Conservation (phyloP, 23 tunicate genomes). For the Phallusia fumigata region DNA sequence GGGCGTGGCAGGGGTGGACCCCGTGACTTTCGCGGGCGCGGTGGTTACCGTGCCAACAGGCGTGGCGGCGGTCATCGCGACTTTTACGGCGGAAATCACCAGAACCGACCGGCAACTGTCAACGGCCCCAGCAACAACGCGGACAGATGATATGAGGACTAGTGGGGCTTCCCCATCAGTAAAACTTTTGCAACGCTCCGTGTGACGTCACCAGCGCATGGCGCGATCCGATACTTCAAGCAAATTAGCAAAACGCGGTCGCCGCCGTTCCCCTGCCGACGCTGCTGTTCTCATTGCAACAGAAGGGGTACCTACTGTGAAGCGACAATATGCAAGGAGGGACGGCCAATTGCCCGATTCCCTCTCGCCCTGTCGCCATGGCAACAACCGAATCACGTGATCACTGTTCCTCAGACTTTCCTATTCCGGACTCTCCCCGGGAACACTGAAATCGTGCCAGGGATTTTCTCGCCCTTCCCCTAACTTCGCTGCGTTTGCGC, state of each 20-base stretch:
- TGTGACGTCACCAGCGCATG: neutral
- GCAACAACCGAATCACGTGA: conserved; percentile 12
- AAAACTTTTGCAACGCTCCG: neutral
- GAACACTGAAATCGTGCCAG: no score
- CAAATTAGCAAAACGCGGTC: neutral
- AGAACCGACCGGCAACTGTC: neutral
- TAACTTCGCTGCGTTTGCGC: no score
- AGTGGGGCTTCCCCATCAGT: neutral
- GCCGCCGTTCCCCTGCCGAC: neutral
- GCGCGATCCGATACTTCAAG: no score
- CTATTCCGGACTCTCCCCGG: no score
- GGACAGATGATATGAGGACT: neutral
- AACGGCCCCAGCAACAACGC: conserved; percentile 5
- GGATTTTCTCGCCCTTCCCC: no score
- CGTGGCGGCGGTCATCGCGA: neutral
- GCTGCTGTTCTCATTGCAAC: neutral
- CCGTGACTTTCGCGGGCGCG: neutral
- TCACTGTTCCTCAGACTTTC: neutral
- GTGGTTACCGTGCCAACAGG: conserved; percentile 15
- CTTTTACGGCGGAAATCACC: neutral
- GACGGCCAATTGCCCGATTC: no score
- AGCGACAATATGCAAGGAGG: conserved; percentile 3
- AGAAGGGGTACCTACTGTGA: conserved; percentile 3
- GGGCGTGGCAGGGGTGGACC: conserved; percentile 16
- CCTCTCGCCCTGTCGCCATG: neutral